Conservation (phyloP, 2,113 vertebrate genomes). For the Carollia perspicillata region DNA sequence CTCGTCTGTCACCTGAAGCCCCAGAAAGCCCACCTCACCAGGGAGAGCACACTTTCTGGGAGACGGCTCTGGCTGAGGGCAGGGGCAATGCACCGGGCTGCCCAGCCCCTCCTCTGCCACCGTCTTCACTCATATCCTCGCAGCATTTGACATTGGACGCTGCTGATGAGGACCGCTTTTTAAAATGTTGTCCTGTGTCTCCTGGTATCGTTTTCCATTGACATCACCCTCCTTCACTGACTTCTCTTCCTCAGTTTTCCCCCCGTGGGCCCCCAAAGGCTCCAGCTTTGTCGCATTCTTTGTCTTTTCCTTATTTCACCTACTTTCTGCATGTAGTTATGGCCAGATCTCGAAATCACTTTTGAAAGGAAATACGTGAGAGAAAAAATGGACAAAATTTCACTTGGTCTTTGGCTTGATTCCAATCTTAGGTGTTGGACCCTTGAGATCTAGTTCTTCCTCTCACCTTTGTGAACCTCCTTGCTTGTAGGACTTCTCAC, state of each 20-base stretch:
- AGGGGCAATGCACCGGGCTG: fast-evolving
- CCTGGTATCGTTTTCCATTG: not conserved
- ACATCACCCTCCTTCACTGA: not conserved
- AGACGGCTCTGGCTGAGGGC: not conserved
- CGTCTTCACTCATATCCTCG: not conserved
- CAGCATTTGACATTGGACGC: not conserved
- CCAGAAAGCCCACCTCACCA: not conserved
- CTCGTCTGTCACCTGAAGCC: not conserved
- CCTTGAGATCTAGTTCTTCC: not conserved
- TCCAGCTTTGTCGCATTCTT: not conserved
- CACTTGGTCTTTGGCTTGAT: not conserved
- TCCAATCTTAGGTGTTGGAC: not conserved
- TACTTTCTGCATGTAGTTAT: not conserved
- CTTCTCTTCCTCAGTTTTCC: not conserved
- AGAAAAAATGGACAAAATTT: not conserved
- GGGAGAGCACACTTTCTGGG: not conserved
- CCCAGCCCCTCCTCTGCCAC: too few relatives aligned
- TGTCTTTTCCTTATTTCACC: not conserved
- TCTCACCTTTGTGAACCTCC: not conserved
- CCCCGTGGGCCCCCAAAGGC: not conserved
- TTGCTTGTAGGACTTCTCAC: not conserved
- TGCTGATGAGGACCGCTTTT: not conserved
- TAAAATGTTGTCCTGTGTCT: not conserved
- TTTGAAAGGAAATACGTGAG: not conserved
- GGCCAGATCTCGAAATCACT: not conserved